Percentiles rank a stretch among this genome's conserved stretches.
phyloP scores from a whole-genome alignment of 2,888 invertebrate species.

The Tromatobia lineatoria region DNA sequence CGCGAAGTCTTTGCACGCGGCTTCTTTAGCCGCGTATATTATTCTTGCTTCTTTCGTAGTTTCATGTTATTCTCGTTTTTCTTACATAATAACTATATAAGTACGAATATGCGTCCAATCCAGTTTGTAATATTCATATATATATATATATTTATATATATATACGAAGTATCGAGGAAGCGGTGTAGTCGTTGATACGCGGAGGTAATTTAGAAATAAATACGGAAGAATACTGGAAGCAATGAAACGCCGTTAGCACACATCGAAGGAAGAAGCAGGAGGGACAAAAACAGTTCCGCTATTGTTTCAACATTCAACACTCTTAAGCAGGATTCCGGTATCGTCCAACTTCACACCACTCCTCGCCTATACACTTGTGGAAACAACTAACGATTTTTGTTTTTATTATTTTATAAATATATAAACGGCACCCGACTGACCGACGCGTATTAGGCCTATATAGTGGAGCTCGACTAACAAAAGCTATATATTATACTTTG shows the following conservation, averaged over 20 bases:
- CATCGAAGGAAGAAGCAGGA: conserved; percentile 39
- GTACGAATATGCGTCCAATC: conserved; percentile 56
- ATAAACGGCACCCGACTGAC: conserved; percentile 64
- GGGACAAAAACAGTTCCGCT: background rate
- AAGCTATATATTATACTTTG: conserved; percentile 64
- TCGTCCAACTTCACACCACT: conserved; percentile 41
- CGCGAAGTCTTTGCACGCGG: conserved; percentile 69
- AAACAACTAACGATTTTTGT: conserved; percentile 54
- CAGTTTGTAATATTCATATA: conserved; percentile 37
- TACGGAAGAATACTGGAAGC: conserved; percentile 44
- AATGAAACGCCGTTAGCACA: conserved; percentile 38
- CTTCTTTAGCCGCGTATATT: conserved; percentile 40
- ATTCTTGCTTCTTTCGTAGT: conserved; percentile 21
- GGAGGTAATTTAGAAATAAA: conserved; percentile 22
- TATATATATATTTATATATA: conserved; percentile 24
- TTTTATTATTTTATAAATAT: conserved; percentile 66
- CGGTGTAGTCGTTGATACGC: conserved; percentile 40
- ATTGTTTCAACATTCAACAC: background rate
- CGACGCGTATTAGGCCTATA: conserved; percentile 65
- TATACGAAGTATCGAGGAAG: conserved; percentile 54
- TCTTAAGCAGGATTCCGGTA: conserved; percentile 28
- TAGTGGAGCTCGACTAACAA: conserved; percentile 61
- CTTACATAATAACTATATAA: conserved; percentile 23
- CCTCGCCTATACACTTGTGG: conserved; percentile 34
- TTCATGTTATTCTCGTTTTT: conserved; percentile 28